phyloP scores from a whole-genome alignment of 2,888 invertebrate species.

The Andrena haemorrhoa region DNA sequence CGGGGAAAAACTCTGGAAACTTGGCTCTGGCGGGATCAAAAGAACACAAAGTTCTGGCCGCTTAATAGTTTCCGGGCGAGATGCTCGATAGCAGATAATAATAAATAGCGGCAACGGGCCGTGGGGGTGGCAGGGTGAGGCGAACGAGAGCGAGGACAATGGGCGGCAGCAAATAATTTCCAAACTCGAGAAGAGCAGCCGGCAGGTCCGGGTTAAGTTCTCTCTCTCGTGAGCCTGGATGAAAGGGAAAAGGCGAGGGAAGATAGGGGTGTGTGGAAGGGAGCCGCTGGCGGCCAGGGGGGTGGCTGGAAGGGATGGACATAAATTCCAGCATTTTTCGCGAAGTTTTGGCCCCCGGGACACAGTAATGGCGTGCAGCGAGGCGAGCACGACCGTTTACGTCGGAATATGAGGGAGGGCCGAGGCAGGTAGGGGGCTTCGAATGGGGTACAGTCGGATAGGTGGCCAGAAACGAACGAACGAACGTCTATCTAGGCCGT shows the following conservation, averaged over 20 bases:
- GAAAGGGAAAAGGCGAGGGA: conserved; percentile 54
- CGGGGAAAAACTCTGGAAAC: conserved; percentile 37
- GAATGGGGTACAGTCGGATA: conserved; percentile 35
- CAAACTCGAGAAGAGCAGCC: conserved; percentile 70
- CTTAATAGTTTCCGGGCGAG: conserved; percentile 68
- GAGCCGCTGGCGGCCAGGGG: conserved; percentile 33
- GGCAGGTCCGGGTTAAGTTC: conserved; percentile 67
- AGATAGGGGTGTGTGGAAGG: conserved; percentile 48
- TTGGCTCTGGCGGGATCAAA: conserved; percentile 58
- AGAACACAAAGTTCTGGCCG: conserved; percentile 69
- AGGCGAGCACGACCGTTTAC: conserved; percentile 78
- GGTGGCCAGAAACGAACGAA: conserved; percentile 55
- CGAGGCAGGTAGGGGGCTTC: conserved; percentile 50
- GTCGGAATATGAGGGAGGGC: conserved; percentile 76
- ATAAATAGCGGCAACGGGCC: conserved; percentile 76
- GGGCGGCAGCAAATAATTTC: conserved; percentile 74
- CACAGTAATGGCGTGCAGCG: conserved; percentile 80
- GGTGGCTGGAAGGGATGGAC: conserved; percentile 64
- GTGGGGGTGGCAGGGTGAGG: conserved; percentile 1
- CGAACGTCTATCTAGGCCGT: conserved; percentile 59
- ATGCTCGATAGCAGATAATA: conserved; percentile 79
- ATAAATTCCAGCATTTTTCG: conserved; percentile 81
- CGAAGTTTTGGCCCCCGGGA: conserved; percentile 81
- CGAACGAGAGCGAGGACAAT: conserved; percentile 69
- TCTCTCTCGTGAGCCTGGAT: conserved; percentile 45